Evolutionary conservation across 2,113 vertebrate genomes (phyloP).

Genomic region (Clarias macrocephalus): DNA sequence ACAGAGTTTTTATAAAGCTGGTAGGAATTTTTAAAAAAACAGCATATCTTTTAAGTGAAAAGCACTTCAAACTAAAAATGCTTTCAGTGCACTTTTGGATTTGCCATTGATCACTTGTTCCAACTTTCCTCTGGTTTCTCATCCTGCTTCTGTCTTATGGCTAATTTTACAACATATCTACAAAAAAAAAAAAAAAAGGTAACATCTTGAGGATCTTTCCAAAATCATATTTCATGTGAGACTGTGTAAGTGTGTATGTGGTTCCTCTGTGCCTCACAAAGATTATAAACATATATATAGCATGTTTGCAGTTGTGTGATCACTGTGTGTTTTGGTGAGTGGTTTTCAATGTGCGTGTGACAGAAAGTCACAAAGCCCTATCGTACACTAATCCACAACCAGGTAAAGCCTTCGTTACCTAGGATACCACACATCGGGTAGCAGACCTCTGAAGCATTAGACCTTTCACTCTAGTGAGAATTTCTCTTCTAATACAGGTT

Average conservation of each 20-base stretch:
- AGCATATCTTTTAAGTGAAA: background rate
- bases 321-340: background rate
- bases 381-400: background rate
- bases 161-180: background rate
- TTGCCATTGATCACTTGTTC: background rate
- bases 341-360: conserved; percentile 9
- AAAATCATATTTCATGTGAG: background rate
- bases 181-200: too few species aligned
- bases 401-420: conserved; percentile 10
- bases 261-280: background rate
- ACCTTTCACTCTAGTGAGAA: background rate
- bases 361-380: conserved; percentile 3
- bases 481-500: background rate
- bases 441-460: too few species aligned
- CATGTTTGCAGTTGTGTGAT: background rate
- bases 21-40: background rate
- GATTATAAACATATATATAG: background rate
- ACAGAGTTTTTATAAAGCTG: background rate
- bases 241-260: background rate
- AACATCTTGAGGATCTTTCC: background rate
- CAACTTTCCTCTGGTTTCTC: background rate
- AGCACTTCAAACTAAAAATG: background rate
- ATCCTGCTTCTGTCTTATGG: background rate
- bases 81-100: background rate
- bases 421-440: background rate